A percentile compares a stretch with the other conserved stretches of the same genome.
Conservation (phyloP, 2,797 vertebrate genomes). For the Anolis apletophallus region DNA sequence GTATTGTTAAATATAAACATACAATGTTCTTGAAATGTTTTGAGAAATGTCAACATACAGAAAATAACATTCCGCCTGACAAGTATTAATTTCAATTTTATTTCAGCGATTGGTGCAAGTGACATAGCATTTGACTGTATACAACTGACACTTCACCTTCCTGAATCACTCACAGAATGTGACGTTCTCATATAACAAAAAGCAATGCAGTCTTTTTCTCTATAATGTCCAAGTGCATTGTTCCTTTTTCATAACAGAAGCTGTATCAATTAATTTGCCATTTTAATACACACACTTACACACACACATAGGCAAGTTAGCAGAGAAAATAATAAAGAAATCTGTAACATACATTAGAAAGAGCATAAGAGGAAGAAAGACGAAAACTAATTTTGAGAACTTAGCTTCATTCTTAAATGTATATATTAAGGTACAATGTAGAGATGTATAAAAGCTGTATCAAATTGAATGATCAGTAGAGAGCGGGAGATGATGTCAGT, state of each 20-base stretch:
- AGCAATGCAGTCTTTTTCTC: slow-evolving; percentile 8
- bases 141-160: not conserved
- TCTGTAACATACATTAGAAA: not conserved
- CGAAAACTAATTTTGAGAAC: not conserved
- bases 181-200: slow-evolving; percentile 36
- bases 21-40: slow-evolving; percentile 25
- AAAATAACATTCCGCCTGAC: not conserved
- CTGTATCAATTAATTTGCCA: slow-evolving; percentile 18
- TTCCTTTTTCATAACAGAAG: slow-evolving; percentile 24
- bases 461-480: no score
- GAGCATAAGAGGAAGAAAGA: not conserved
- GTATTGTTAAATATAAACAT: slow-evolving; percentile 18
- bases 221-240: slow-evolving; percentile 11
- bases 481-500: no score
- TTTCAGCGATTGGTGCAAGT: not conserved
- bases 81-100: slow-evolving; percentile 8
- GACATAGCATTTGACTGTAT: slow-evolving; percentile 5
- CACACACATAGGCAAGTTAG: not conserved
- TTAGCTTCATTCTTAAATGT: not conserved
- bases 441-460: not conserved
- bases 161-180: slow-evolving; percentile 19
- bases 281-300: not conserved
- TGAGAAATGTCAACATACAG: slow-evolving; percentile 31
- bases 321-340: not conserved
- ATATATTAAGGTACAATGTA: not conserved